Conservation (phyloP, 2,888 invertebrate genomes). For the Criorhina ranunculi region DNA sequence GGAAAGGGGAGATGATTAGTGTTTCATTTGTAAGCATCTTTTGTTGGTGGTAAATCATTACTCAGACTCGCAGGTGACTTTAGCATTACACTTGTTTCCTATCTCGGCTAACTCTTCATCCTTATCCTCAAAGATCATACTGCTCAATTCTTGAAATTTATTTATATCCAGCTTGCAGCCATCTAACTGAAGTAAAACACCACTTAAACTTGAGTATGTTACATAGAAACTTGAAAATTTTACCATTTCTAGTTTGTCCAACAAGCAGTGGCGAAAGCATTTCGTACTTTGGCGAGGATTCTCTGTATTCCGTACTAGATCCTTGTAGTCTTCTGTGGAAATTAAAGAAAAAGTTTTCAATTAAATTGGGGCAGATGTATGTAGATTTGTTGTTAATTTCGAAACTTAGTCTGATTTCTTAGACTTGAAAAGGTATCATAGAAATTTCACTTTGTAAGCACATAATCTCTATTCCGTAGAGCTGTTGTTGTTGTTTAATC, state of each 20-base stretch:
- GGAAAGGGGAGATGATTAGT: not conserved
- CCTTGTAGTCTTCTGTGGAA: conserved; percentile 51
- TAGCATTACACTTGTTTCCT: conserved; percentile 31
- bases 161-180: conserved; percentile 47
- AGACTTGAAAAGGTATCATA: too few relatives aligned
- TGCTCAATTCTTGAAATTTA: conserved; percentile 1
- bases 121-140: conserved; percentile 31
- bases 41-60: not conserved
- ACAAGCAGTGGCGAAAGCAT: conserved; percentile 82
- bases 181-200: conserved; percentile 18
- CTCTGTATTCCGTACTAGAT: conserved; percentile 79
- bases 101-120: conserved; percentile 41
- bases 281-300: conserved; percentile 79
- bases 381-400: too few relatives aligned
- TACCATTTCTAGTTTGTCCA: conserved; percentile 81
- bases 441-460: not conserved
- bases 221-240: conserved; percentile 23
- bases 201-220: conserved; percentile 15
- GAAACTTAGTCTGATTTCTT: too few relatives aligned
- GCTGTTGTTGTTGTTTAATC: too few relatives aligned
- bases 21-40: not conserved
- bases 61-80: conserved; percentile 37
- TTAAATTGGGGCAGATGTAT: not conserved
- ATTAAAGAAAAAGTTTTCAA: not conserved
- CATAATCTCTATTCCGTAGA: too few relatives aligned